These are phyloP conservation scores for Solea senegalensis DNA, from an alignment of 2,113 vertebrate species.

Conservation along the genomic window DNA sequence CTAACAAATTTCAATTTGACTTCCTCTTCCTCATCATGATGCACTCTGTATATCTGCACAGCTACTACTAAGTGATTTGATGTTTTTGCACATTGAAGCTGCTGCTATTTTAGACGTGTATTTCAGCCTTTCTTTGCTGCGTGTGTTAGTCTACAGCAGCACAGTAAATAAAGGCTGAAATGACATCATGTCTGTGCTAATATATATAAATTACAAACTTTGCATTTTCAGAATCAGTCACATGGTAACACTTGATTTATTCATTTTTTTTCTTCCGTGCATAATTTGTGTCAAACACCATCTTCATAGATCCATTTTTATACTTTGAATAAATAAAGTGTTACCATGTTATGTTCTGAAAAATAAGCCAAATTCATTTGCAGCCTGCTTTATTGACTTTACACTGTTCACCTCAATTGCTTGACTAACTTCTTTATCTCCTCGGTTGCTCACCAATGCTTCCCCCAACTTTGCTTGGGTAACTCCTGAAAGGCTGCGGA, in stretches of 20 bases:
- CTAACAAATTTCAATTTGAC: neutral
- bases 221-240: conserved; percentile 18
- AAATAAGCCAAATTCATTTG: conserved; percentile 43
- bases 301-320: neutral
- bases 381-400: conserved; percentile 67
- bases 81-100: conserved; percentile 23
- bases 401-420: conserved; percentile 77
- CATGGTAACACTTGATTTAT: conserved; percentile 72
- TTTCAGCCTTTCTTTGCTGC: conserved; percentile 60
- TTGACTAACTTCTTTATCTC: conserved; percentile 90
- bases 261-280: conserved; percentile 5
- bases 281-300: neutral
- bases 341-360: conserved; percentile 46
- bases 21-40: neutral
- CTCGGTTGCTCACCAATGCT: conserved; percentile 77
- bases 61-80: conserved; percentile 9
- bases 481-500: conserved; percentile 88
- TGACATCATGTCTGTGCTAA: conserved; percentile 43
- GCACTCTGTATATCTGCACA: conserved; percentile 48
- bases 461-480: conserved; percentile 72
- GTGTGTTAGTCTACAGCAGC: conserved; percentile 12
- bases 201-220: conserved; percentile 30
- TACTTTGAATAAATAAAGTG: conserved; percentile 58
- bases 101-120: conserved; percentile 47
- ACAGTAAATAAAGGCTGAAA: conserved; percentile 42